These are phyloP conservation scores for Apaloderma vittatum DNA, from an alignment of 2,113 vertebrate genomes.

Conservation along the genomic window DNA sequence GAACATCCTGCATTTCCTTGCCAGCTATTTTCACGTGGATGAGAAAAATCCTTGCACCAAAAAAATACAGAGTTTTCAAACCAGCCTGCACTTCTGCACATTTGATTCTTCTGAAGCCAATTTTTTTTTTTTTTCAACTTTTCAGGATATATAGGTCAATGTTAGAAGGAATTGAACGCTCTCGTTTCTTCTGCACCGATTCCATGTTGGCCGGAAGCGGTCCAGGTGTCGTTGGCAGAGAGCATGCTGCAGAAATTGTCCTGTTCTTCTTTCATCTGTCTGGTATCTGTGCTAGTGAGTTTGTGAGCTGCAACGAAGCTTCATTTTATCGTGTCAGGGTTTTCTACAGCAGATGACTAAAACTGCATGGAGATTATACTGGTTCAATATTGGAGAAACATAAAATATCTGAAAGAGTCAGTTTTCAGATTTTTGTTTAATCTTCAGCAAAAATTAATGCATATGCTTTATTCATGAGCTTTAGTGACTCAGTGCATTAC, in stretches of 20 bases:
- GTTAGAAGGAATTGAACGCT: neutral
- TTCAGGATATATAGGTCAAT: neutral
- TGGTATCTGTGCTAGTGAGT: neutral
- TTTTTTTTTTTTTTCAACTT: neutral
- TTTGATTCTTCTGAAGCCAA: neutral
- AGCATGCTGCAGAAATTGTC: neutral
- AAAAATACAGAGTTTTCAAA: neutral
- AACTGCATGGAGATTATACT: neutral
- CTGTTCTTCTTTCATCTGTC: neutral
- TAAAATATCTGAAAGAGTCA: neutral
- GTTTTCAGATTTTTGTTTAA: neutral
- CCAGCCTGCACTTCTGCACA: neutral
- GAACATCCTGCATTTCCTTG: neutral
- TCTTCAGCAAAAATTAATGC: neutral
- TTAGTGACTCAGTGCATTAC: slow-evolving; percentile 50
- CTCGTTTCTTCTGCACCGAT: rapidly evolving
- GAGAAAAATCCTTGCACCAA: neutral
- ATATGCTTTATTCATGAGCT: slow-evolving; percentile 54
- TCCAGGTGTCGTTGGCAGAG: neutral
- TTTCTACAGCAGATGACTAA: neutral
- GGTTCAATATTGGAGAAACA: neutral
- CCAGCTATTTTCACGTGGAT: neutral
- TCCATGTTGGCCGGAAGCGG: neutral
- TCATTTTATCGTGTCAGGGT: neutral
- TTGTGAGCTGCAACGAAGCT: neutral